Percentiles rank a stretch among this genome's conserved stretches.
Evolutionary conservation across 2,113 vertebrate genomes (phyloP).

Genomic region (Cyanistes caeruleus): DNA sequence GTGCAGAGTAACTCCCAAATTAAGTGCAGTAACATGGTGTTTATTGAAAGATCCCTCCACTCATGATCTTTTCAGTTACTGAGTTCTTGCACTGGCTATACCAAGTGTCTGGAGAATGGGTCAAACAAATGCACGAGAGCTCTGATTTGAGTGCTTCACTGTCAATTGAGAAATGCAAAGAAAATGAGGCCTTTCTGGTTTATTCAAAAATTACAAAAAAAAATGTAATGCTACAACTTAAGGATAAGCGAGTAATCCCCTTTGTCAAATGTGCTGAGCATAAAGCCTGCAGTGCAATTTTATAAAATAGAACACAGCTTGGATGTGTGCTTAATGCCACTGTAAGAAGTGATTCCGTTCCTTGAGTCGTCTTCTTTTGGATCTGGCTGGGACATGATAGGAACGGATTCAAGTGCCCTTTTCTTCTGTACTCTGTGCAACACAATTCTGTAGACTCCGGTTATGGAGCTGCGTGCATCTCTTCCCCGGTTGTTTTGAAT

Average conservation of each 20-base stretch:
- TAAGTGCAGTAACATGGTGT: not conserved
- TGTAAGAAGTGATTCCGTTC: constrained; percentile 79
- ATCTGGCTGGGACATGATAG: constrained; percentile 75
- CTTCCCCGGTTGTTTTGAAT: constrained; percentile 88
- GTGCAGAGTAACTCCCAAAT: not conserved
- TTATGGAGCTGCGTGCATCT: constrained; percentile 89
- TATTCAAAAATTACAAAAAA: constrained; percentile 76
- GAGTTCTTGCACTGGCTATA: not conserved
- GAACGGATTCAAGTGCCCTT: constrained; percentile 80
- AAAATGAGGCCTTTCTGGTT: constrained; percentile 56
- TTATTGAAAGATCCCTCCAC: not conserved
- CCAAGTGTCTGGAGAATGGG: not conserved
- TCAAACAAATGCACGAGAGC: not conserved
- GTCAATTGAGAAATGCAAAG: not conserved
- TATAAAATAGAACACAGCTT: constrained; percentile 94
- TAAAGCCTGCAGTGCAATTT: constrained; percentile 52
- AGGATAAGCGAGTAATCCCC: constrained; percentile 45
- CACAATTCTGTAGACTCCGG: constrained; percentile 91
- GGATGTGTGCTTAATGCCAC: constrained; percentile 87
- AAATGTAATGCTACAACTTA: constrained; percentile 11
- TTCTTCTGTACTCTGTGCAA: constrained; percentile 88
- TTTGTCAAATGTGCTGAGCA: not conserved
- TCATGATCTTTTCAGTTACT: not conserved
- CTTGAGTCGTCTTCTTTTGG: constrained; percentile 73
- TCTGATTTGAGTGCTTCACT: not conserved